Percentiles rank a stretch among this genome's conserved stretches.
Evolutionary conservation across 2,888 invertebrate species (phyloP).

Genomic region (Aphidoletes aphidimyza): DNA sequence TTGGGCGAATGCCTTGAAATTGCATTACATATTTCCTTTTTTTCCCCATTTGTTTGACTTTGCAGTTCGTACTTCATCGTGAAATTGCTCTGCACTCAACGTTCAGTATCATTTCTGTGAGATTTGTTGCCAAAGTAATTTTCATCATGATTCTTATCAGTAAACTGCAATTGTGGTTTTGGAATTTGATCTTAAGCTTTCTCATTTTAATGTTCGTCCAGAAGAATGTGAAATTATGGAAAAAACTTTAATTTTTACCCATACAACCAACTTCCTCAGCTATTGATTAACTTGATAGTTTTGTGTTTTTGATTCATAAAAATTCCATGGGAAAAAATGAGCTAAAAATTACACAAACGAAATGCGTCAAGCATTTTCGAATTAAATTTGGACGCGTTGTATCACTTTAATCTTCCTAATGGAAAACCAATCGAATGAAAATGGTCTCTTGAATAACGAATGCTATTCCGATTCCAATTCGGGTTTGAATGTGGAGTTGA

Average conservation of each 20-base stretch:
- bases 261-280: neutral
- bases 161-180: neutral
- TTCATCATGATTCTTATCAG: slow-evolving; percentile 43
- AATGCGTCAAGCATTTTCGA: neutral
- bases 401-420: slow-evolving; percentile 9
- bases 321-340: neutral
- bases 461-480: neutral
- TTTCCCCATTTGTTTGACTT: neutral
- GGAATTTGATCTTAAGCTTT: neutral
- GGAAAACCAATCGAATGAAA: slow-evolving; percentile 10
- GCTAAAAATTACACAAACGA: slow-evolving; percentile 2
- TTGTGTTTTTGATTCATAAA: slow-evolving; percentile 29
- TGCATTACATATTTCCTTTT: neutral
- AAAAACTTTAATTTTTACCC: neutral
- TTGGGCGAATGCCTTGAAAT: neutral
- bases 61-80: neutral
- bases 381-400: neutral
- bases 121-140: slow-evolving; percentile 38
- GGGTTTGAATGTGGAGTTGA: neutral
- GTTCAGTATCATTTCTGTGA: neutral
- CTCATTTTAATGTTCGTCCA: too few species aligned
- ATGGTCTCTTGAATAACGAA: neutral
- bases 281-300: neutral
- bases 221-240: neutral
- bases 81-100: too few species aligned